Percentiles rank a stretch among this genome's conserved stretches.
Evolutionary conservation across 2,113 vertebrate genomes (phyloP).

Genomic region (Bungarus multicinctus): DNA sequence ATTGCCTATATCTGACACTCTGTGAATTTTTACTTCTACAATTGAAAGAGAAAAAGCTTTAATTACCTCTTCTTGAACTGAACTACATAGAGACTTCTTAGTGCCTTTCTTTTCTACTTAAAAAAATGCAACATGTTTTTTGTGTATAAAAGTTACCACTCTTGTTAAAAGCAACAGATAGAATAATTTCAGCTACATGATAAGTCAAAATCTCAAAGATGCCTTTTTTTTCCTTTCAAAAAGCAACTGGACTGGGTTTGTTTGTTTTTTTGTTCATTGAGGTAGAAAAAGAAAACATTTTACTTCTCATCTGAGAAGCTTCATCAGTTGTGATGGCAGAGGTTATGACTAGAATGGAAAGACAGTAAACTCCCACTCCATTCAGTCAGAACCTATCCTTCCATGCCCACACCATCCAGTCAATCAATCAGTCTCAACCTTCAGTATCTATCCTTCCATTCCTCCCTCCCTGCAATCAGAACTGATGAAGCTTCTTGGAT

Average conservation of each 20-base stretch:
- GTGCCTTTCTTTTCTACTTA: not conserved
- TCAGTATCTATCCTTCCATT: not conserved
- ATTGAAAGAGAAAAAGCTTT: not conserved
- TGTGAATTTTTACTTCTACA: not conserved
- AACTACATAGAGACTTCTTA: not conserved
- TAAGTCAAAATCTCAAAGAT: not conserved
- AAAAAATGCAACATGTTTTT: not conserved
- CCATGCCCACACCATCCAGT: too few species aligned
- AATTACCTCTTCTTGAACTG: too few species aligned
- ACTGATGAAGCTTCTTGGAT: not conserved
- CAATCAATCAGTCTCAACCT: not conserved
- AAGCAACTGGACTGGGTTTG: not conserved
- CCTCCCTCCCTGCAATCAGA: not conserved
- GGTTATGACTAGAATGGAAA: not conserved
- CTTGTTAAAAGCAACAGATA: too few species aligned
- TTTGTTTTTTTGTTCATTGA: not conserved
- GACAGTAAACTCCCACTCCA: not conserved
- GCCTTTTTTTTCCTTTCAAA: not conserved
- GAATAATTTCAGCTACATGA: not conserved
- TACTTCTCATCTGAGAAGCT: not conserved
- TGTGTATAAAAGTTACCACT: not conserved
- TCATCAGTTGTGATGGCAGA: not conserved
- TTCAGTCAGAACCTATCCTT: not conserved
- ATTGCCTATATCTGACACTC: not conserved
- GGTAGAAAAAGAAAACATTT: not conserved